Conservation (phyloP, 37 sponge, comb jelly and placozoan species). For the Lycopodina hypogea region DNA sequence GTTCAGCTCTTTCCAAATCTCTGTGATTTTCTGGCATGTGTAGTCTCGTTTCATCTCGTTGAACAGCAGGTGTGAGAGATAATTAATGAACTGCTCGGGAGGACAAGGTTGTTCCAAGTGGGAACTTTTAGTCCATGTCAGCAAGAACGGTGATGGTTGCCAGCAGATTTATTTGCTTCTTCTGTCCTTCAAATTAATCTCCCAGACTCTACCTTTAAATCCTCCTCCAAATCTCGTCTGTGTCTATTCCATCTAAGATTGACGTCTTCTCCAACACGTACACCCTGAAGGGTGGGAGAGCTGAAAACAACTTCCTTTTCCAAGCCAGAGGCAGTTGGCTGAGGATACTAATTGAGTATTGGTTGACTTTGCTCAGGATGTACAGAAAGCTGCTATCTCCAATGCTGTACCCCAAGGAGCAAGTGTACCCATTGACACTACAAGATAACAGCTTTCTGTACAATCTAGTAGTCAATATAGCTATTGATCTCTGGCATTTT, state of each 20-base stretch:
- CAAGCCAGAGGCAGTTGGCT: not conserved
- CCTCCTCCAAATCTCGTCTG: constrained; percentile 7
- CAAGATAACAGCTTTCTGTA: no score
- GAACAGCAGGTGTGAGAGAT: constrained; percentile 9
- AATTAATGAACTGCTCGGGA: not conserved
- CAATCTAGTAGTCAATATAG: no score
- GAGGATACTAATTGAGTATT: not conserved
- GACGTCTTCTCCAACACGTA: constrained; percentile 1
- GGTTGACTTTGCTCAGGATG: not conserved
- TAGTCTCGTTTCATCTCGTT: constrained; percentile 12
- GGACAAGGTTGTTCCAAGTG: not conserved
- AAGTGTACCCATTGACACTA: no score
- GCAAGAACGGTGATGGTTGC: not conserved
- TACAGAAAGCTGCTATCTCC: constrained; percentile 15
- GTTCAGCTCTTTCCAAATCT: not conserved
- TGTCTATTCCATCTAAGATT: not conserved
- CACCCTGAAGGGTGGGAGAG: constrained; percentile 10
- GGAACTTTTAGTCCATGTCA: not conserved
- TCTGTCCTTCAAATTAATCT: not conserved
- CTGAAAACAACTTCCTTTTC: not conserved
- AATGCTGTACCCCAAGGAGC: no score
- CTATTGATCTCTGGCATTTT: no score
- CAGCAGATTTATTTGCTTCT: no score
- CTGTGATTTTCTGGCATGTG: not conserved
- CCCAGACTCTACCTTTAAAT: constrained; percentile 16